These are phyloP conservation scores for Sisor rabdophorus DNA, from an alignment of 2,113 vertebrate genomes.

Conservation along the genomic window DNA sequence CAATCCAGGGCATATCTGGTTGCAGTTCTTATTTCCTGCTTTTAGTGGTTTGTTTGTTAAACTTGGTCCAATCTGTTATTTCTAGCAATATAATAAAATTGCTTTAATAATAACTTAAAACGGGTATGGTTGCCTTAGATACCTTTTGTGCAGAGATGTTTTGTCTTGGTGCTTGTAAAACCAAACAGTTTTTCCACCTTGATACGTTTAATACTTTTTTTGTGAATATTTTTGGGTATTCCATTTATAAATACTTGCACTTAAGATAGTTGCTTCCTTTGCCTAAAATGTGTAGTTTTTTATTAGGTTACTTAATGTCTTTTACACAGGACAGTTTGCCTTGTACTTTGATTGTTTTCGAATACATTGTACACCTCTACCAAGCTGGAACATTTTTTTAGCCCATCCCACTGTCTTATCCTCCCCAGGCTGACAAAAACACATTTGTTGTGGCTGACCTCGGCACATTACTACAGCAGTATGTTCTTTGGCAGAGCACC, in stretches of 20 bases:
- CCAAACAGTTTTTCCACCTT: not conserved
- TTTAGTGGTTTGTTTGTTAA: not conserved
- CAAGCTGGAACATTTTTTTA: not conserved
- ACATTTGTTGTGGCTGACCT: constrained; percentile 94
- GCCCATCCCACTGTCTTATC: not conserved
- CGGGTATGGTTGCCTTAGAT: not conserved
- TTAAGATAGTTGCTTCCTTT: not conserved
- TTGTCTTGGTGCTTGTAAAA: not conserved
- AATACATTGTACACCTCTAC: not conserved
- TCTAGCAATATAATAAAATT: not conserved
- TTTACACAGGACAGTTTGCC: not conserved
- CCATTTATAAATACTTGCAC: not conserved
- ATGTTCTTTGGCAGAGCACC: constrained; percentile 82
- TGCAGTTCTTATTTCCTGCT: not conserved
- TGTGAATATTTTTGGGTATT: not conserved
- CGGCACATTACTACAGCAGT: constrained; percentile 87
- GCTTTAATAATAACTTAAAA: not conserved
- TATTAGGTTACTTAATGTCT: not conserved
- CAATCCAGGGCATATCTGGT: not conserved
- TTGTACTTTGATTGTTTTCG: not conserved
- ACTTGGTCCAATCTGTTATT: not conserved
- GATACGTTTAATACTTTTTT: not conserved
- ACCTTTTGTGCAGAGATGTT: too few species aligned
- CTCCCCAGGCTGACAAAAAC: constrained; percentile 81
- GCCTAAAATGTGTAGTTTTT: not conserved